These are phyloP conservation scores for Chitala chitala DNA, from an alignment of 2,113 vertebrate genomes.

Conservation along the genomic window DNA sequence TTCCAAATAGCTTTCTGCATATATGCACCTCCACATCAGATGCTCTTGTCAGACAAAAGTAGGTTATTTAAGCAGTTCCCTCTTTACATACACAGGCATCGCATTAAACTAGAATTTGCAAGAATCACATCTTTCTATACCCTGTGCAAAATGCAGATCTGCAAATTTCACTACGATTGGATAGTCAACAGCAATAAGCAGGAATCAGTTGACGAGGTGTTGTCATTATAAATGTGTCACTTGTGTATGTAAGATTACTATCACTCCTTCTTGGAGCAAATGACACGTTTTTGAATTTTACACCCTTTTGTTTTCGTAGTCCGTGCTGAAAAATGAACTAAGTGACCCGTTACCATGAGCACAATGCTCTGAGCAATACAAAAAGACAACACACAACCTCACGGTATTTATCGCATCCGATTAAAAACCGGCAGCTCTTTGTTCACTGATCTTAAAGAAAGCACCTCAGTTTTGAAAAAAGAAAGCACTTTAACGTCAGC, in stretches of 20 bases:
- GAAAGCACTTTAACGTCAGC: conserved; percentile 23
- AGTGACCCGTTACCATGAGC: background rate
- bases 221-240: conserved; percentile 37
- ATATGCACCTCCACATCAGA: conserved; percentile 96
- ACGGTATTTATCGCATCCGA: background rate
- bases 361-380: background rate
- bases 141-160: conserved; percentile 31
- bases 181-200: conserved; percentile 16
- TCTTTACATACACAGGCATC: conserved; percentile 53
- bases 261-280: background rate
- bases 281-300: background rate
- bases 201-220: conserved; percentile 23
- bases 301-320: background rate
- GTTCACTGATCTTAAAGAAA: conserved; percentile 31
- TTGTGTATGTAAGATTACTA: conserved; percentile 35
- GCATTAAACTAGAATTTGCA: conserved; percentile 50
- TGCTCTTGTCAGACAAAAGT: conserved; percentile 97
- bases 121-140: conserved; percentile 40
- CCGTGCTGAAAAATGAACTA: background rate
- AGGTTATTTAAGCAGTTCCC: conserved; percentile 91
- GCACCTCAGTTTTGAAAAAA: conserved; percentile 29
- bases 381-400: no score
- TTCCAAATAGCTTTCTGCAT: conserved; percentile 99
- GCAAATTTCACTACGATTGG: conserved; percentile 26
- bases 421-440: conserved; percentile 26